A percentile compares a stretch with the other conserved stretches of the same genome.
These are phyloP conservation scores for Camponotus floridanus DNA, from an alignment of 1,140 invertebrate genomes.

Conservation along the genomic window DNA sequence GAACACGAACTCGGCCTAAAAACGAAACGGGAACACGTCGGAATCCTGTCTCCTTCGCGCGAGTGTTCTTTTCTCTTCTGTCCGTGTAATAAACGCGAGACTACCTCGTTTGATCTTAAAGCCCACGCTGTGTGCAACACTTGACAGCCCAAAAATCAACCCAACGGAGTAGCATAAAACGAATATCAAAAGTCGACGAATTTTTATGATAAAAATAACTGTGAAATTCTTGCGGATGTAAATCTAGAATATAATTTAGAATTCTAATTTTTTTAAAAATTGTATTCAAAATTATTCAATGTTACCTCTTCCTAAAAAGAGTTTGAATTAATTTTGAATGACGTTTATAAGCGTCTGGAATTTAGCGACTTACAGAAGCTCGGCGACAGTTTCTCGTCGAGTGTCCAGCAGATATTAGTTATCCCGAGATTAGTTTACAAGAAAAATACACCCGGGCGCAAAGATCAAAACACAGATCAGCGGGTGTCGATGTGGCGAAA, in stretches of 20 bases:
- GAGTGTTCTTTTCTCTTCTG: conserved; percentile 5
- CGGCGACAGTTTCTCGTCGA: not conserved
- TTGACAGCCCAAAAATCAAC: not conserved
- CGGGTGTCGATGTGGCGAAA: not conserved
- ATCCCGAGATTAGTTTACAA: conserved; percentile 3
- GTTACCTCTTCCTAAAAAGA: not conserved
- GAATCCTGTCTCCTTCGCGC: conserved; percentile 67
- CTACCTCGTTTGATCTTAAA: conserved; percentile 2
- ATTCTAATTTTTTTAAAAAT: too few species aligned
- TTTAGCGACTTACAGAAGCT: not conserved
- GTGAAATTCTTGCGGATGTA: not conserved
- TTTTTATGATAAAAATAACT: not conserved
- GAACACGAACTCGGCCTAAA: conserved; percentile 71
- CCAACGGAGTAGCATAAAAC: not conserved
- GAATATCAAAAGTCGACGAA: not conserved
- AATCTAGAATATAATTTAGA: not conserved
- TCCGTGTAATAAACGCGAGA: conserved; percentile 71
- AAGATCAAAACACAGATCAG: conserved; percentile 42
- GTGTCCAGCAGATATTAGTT: not conserved
- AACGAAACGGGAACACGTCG: conserved; percentile 72
- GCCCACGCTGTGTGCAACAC: not conserved
- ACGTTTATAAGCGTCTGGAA: not conserved
- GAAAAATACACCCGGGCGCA: conserved; percentile 13
- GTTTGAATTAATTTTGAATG: not conserved
- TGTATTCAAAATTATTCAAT: too few species aligned